These are phyloP conservation scores for Drosophila imparisetae DNA, from an alignment of 2,888 invertebrate species.

Conservation along the genomic window DNA sequence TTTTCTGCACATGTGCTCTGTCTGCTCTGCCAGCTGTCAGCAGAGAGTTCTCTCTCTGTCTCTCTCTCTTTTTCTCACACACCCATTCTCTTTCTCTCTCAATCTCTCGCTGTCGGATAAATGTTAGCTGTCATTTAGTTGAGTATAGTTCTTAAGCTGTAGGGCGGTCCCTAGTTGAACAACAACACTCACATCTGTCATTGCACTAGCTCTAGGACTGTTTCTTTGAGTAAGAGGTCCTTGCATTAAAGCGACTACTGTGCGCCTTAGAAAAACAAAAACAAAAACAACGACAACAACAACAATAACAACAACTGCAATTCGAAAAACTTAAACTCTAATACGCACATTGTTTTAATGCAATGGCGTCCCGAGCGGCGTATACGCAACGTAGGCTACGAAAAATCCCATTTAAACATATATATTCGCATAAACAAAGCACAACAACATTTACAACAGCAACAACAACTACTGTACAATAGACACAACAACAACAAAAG, in stretches of 20 bases:
- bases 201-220: constrained; percentile 67
- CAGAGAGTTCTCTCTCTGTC: constrained; percentile 14
- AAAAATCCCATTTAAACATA: constrained; percentile 13
- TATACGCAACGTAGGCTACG: constrained; percentile 56
- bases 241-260: constrained; percentile 61
- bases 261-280: constrained; percentile 23
- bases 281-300: background rate
- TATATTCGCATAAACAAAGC: constrained; percentile 23
- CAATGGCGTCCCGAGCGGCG: constrained; percentile 57
- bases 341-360: constrained; percentile 57
- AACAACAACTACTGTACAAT: constrained; percentile 28
- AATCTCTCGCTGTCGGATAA: constrained; percentile 59
- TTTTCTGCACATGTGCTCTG: constrained; percentile 51
- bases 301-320: background rate
- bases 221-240: constrained; percentile 41
- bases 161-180: constrained; percentile 20
- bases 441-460: constrained; percentile 41
- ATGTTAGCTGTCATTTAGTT: constrained; percentile 42
- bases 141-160: constrained; percentile 9
- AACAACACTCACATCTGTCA: background rate
- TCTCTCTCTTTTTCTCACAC: constrained; percentile 12
- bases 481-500: constrained; percentile 18
- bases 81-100: constrained; percentile 3
- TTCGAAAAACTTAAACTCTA: background rate
- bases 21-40: constrained; percentile 23